These are phyloP conservation scores for Adelognathus sp. DNA, from an alignment of 2,888 invertebrate genomes.

Conservation along the genomic window DNA sequence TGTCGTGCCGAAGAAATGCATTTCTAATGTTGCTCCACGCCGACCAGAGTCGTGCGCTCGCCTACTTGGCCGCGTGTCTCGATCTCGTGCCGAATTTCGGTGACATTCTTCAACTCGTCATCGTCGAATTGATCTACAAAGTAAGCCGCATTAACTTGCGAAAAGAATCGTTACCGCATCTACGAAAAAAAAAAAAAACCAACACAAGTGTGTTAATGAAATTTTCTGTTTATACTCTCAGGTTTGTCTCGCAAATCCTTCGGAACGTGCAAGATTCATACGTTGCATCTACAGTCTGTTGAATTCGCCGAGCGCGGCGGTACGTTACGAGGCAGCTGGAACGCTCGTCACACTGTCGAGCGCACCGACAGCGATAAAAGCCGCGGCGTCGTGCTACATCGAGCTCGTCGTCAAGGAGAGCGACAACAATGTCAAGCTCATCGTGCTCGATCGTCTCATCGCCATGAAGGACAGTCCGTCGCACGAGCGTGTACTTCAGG, in stretches of 20 bases:
- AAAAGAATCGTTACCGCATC: too few relatives aligned
- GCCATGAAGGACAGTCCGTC: conserved; percentile 92
- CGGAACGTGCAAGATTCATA: conserved; percentile 97
- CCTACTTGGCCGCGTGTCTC: conserved; percentile 95
- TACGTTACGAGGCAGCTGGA: conserved; percentile 99
- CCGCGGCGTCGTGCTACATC: conserved; percentile 98
- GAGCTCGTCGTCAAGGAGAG: conserved; percentile 99
- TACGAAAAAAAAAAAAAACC: conserved; percentile 3
- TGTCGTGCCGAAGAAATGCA: conserved; percentile 99
- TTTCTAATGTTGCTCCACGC: conserved; percentile 99
- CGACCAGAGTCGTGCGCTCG: conserved; percentile 96
- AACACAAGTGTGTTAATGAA: neutral
- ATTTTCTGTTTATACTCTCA: conserved; percentile 72
- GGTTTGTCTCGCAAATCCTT: conserved; percentile 98
- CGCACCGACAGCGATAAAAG: conserved; percentile 98
- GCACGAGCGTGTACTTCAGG: conserved; percentile 93
- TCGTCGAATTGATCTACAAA: conserved; percentile 99
- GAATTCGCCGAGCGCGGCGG: conserved; percentile 97
- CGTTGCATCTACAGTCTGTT: conserved; percentile 98
- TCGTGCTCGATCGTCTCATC: conserved; percentile 96
- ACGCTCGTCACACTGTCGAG: conserved; percentile 98
- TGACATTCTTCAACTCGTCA: conserved; percentile 98
- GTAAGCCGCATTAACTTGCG: conserved; percentile 83
- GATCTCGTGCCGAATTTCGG: conserved; percentile 97
- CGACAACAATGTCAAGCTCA: conserved; percentile 99